Evolutionary conservation across 2,797 vertebrate species (phyloP), one percentile per base, ranked within the genome.

Genomic region (Microctenopoma lineatum): DNA sequence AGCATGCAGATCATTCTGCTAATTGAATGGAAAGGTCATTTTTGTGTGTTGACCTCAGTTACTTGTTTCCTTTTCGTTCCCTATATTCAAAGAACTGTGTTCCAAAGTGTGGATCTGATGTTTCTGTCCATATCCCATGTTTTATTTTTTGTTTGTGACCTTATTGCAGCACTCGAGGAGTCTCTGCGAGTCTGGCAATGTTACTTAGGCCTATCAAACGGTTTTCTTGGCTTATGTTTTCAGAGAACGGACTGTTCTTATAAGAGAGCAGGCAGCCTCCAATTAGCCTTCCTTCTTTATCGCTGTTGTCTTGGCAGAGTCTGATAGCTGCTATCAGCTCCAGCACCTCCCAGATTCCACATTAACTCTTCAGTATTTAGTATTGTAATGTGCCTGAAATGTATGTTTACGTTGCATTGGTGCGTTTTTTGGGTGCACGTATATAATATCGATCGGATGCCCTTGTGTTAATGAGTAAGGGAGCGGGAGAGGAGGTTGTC

Each of bases 11-110:
- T 85, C 65, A 87, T 80, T 73, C 80, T 62, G 51, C 71, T 90
- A 88, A 92, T 91, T 85, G 74, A 88, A 83, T 52, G 4, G 34
- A 73, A 57, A 83, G 67, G 63, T 84, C 46, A 45, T 48, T 51
- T 72, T 70, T 18, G 52, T 70, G 42, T 48, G 36, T 14, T 73
- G 72, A 79, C 47, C 66, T 66, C 1, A 39, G 45, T 50, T 38
- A 12, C 13, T 50, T 50, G 59, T n/a, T 50, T 70, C 18, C 45
- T 46, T 36, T 47, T 18, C 5, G 29, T 51, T 57, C 45, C 38
- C 34, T 29, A n/a, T 29, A n/a, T n/a, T 44, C 15, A 44, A 3
- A 16, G 6, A n/a, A 44, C 5, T 5, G 15, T n/a, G 42, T 45
- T n/a, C 39, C 13, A 41, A 45, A 18, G 2, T 1, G 7, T n/a